Conservation (phyloP, 2,888 invertebrate species). For the Synanthedon vespiformis region DNA sequence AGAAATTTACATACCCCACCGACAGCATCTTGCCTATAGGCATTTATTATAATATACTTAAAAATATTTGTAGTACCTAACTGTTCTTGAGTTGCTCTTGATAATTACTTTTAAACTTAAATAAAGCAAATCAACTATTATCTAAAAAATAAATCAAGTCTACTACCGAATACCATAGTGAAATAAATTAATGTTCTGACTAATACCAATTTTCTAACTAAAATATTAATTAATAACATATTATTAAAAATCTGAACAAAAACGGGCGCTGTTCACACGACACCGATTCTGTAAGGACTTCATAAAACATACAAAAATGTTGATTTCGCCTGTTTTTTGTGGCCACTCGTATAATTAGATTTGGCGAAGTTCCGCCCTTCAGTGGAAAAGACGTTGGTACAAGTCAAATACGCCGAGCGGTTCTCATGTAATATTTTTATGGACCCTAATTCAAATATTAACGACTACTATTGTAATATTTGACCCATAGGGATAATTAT, state of each 20-base stretch:
- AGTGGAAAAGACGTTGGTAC: conserved; percentile 14
- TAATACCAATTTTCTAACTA: not conserved
- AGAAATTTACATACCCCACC: too few species aligned
- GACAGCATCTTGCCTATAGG: too few species aligned
- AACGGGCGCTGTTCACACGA: conserved; percentile 25
- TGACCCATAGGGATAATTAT: too few species aligned
- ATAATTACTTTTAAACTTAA: too few species aligned
- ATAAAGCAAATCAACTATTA: too few species aligned
- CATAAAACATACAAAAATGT: conserved; percentile 47
- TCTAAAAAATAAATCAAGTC: not conserved
- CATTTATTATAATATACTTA: too few species aligned
- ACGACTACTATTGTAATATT: too few species aligned
- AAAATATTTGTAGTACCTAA: too few species aligned
- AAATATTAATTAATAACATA: not conserved
- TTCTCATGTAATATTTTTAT: too few species aligned
- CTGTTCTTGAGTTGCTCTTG: too few species aligned
- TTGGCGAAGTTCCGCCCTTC: conserved; percentile 57
- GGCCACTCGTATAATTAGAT: conserved; percentile 58
- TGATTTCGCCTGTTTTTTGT: conserved; percentile 37
- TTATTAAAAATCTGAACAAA: conserved; percentile 2
- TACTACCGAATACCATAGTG: not conserved
- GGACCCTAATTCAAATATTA: too few species aligned
- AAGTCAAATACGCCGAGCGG: not conserved
- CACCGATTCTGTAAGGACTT: conserved; percentile 15
- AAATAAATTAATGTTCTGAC: not conserved